Base-by-base conservation (phyloP, 2,113 vertebrate species). In the Ptilorrhoa leucosticta region DNA sequence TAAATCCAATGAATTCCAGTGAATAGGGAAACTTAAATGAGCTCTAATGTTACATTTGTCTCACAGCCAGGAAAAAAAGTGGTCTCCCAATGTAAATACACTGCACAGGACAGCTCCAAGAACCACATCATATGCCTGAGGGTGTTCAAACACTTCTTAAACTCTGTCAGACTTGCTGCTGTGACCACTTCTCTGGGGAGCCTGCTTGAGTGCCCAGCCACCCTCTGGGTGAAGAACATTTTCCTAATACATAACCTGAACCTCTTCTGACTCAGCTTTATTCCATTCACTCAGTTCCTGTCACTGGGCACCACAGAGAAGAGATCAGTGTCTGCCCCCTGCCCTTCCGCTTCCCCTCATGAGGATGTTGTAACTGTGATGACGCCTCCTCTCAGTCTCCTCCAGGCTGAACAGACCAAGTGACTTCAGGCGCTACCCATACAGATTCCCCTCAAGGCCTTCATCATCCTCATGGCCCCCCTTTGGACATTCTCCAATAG, bases 361-460 rank as follows among this genome's bases (percentile, higher is more conserved):
- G 5, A 39, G 15, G 45, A 77, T 37, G 9, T 7, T 51, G 14
- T 12, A 23, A 5, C 27, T 28, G 31, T 0, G 1, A 14, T 18
- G 44, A 58, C 0, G 3, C 7, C 6, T 51, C 5, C 3, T 13
- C 27, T 60, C 71, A 68, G 33, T 10, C 45, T 60, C 31, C 26
- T 68, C 31, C 61, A 68, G 44, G 22, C 53, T 60, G 37, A 51
- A 28, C 11, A 44, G 2, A 31, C 7, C 31, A 19, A 27, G n/a
- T 17, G 6, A 22, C 12, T 9, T 44, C 27, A 51, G 53, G 14
- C 0, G 0, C 53, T 60, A 2, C 37, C 30, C 11, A 10, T 7
- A 22, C 4, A 31, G 17, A 3, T 60, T 60, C 10, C 22, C 6
- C 19, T 60, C 27, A 10, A 45, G 33, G 14, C 3, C 6, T 60